Conservation (phyloP, 2,797 vertebrate genomes). For the Danio kyathit region DNA sequence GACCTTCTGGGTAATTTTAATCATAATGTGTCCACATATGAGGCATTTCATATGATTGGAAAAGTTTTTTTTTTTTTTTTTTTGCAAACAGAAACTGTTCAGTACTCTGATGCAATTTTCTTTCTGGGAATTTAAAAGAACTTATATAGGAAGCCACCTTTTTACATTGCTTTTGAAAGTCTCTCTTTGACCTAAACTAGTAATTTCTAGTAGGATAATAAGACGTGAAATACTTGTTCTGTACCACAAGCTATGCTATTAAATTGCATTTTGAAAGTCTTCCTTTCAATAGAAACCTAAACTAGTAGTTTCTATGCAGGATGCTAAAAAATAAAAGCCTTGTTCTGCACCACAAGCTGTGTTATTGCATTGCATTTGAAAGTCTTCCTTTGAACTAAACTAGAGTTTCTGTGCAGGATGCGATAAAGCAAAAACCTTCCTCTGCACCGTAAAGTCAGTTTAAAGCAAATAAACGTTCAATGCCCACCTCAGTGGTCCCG, state of each 20-base stretch:
- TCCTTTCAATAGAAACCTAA: not conserved
- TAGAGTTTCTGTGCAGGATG: not conserved
- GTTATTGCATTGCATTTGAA: not conserved
- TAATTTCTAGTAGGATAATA: too few relatives aligned
- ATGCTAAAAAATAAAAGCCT: not conserved
- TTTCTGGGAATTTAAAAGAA: not conserved
- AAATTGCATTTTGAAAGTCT: not conserved
- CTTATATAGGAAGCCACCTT: too few relatives aligned
- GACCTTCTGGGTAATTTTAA: not conserved
- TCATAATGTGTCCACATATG: not conserved
- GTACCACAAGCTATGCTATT: not conserved
- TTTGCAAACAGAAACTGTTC: not conserved
- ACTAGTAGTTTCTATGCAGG: not conserved
- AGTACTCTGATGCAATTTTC: not conserved
- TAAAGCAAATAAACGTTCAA: conserved; percentile 41
- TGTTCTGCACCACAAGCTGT: not conserved
- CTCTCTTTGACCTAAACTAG: too few relatives aligned
- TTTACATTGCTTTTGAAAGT: too few relatives aligned
- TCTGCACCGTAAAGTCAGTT: not conserved
- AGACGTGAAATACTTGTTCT: too few relatives aligned
- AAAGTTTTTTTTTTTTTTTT: too few relatives aligned
- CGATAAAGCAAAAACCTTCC: not conserved
- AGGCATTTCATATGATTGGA: too few relatives aligned
- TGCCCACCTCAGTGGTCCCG: conserved; percentile 10
- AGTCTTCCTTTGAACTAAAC: not conserved